These are phyloP conservation scores for Molossus molossus DNA, from an alignment of 2,797 vertebrate species.

Conservation along the genomic window DNA sequence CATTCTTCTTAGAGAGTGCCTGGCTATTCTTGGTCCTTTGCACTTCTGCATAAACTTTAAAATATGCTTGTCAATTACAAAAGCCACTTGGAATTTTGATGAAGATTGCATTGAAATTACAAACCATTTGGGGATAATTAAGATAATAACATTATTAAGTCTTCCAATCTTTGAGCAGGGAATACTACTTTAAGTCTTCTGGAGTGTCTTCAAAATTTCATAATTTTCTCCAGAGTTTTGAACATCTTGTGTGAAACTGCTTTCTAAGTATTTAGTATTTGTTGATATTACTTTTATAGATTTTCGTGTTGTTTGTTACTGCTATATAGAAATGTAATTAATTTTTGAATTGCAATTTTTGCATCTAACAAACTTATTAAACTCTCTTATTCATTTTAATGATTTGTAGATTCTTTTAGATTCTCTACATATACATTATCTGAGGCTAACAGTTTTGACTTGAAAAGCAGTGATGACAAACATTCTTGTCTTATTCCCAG, in stretches of 20 bases:
- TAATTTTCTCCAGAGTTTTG: conserved; percentile 5
- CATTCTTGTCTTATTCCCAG: not conserved
- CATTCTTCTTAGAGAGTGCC: not conserved
- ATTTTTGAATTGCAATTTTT: conserved; percentile 26
- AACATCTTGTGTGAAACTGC: not conserved
- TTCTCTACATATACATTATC: not conserved
- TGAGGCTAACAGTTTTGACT: conserved; percentile 24
- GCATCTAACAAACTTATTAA: conserved; percentile 20
- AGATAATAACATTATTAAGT: not conserved
- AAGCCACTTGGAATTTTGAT: conserved; percentile 22
- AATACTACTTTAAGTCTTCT: conserved; percentile 1
- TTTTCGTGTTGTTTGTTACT: not conserved
- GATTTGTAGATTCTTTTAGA: not conserved
- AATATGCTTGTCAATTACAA: not conserved
- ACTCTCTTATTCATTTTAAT: not conserved
- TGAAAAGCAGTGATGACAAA: not conserved
- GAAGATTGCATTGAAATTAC: not conserved
- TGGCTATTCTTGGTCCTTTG: not conserved
- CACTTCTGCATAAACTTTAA: not conserved
- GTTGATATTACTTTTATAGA: not conserved
- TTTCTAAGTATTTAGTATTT: conserved; percentile 45
- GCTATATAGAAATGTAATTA: not conserved
- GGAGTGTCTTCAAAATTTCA: conserved; percentile 34
- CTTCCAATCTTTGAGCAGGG: not conserved
- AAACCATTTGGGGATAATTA: not conserved